These are phyloP conservation scores for Hemibagrus wyckioides DNA, from an alignment of 2,113 vertebrate genomes.

Conservation along the genomic window DNA sequence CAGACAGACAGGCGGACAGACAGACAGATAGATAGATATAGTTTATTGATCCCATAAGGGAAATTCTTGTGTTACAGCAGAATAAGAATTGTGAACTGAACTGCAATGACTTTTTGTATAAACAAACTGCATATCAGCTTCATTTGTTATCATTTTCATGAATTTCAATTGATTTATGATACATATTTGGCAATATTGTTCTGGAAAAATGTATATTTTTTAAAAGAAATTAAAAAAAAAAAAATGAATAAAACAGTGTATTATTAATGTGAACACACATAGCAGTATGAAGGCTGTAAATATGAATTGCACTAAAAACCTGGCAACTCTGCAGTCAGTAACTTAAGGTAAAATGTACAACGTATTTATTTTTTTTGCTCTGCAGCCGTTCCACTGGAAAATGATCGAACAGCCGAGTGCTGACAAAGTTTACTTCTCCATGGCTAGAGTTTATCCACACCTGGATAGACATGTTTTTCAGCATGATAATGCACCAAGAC, in stretches of 20 bases:
- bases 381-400: neutral
- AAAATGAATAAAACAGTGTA: neutral
- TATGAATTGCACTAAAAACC: neutral
- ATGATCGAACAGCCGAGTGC: neutral
- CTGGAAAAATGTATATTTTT: neutral
- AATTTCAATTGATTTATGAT: neutral
- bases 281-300: neutral
- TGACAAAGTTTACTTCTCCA: neutral
- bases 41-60: no score
- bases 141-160: neutral
- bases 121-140: neutral
- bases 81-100: neutral
- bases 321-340: neutral
- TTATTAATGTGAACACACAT: neutral
- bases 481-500: constrained; percentile 2
- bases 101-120: no score
- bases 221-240: no score
- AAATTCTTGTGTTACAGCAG: no score
- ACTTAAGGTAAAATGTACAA: neutral
- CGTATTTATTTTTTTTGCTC: neutral
- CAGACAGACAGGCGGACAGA: no score
- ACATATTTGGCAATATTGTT: neutral
- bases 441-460: neutral
- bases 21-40: no score
- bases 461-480: constrained; percentile 10